Evolutionary conservation across 2,888 invertebrate species (phyloP), one percentile per base, ranked within the genome.

Genomic region (Orthosia incerta): DNA sequence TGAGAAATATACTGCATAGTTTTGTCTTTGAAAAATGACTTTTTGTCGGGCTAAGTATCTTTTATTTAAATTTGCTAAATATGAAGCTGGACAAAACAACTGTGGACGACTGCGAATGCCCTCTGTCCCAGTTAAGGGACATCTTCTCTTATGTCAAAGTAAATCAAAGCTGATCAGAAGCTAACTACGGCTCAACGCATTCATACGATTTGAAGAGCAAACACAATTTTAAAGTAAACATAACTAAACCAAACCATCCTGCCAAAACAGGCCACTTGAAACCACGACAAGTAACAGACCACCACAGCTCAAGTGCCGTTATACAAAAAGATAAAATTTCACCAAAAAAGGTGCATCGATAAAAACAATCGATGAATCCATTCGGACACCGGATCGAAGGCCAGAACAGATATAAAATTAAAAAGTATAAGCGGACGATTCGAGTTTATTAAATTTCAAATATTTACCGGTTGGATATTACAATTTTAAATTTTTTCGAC

Each of bases 401-500:
- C 95, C 95, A 93, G 91, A 89, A 92, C 91, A 91, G 93, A 94
- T 94, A 93, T 93, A 93, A 94, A 95, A 95, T 96, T 95, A 96
- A 96, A 96, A 96, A 96, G 96, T 96, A 95, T 95, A 96, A 96
- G 92, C 91, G 93, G 88, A 88, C 91, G 89, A 90, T 87, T 91
- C 92, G 91, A 91, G 90, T 93, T 94, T 95, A 95, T 95, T 95
- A 95, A 95, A 95, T 95, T 95, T 96, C 95, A 95, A 95, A 96
- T 96, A 94, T 94, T 93, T 86, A 93, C 92, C 88, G 91, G 91
- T 87, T 87, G 88, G 88, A 85, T 91, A 95, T 95, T 96, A 95
- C 92, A 95, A 95, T 95, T 96, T 95, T 90, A 95, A 95, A 96
- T 96, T 93, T 89, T 75, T 31, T 64, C 62, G 83, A 80, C 68